Evolutionary conservation across 2,888 invertebrate genomes (phyloP).

Genomic region (Coleophora deauratella): DNA sequence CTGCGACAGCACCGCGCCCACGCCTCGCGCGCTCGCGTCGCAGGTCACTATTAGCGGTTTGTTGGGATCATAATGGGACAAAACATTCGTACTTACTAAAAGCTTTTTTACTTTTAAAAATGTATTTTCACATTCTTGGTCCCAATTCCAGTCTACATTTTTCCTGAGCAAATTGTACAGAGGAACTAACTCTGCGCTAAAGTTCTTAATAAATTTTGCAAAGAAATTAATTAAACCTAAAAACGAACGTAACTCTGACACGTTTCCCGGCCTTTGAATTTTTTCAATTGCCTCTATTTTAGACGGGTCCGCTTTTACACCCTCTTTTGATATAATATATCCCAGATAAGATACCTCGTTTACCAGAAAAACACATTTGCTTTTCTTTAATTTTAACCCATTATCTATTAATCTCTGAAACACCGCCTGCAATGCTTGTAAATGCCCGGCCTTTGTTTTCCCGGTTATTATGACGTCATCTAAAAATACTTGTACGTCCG

Average conservation of each 20-base stretch:
- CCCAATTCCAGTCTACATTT: constrained; percentile 8
- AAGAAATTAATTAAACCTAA: constrained; percentile 18
- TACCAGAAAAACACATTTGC: no score
- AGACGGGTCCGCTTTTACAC: no score
- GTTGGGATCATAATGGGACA: constrained; percentile 11
- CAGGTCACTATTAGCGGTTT: constrained; percentile 11
- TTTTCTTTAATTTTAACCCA: no score
- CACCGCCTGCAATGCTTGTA: no score
- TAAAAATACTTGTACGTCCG: no score
- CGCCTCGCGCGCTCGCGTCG: constrained; percentile 12
- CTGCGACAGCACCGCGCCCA: constrained; percentile 13
- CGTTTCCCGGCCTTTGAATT: no score
- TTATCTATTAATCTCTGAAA: no score
- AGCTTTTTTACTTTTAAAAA: constrained; percentile 7
- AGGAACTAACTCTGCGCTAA: constrained; percentile 10
- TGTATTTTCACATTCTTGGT: not conserved
- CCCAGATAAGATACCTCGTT: no score
- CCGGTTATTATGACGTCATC: no score
- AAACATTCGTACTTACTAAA: constrained; percentile 6
- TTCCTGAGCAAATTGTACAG: constrained; percentile 9
- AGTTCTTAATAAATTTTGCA: constrained; percentile 14
- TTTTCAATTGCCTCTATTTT: no score
- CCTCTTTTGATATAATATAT: no score
- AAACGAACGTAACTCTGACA: constrained; percentile 16
- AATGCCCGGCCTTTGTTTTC: no score